Conservation (phyloP, 2,888 invertebrate genomes). For the Dasysyrphus albostriatus region DNA sequence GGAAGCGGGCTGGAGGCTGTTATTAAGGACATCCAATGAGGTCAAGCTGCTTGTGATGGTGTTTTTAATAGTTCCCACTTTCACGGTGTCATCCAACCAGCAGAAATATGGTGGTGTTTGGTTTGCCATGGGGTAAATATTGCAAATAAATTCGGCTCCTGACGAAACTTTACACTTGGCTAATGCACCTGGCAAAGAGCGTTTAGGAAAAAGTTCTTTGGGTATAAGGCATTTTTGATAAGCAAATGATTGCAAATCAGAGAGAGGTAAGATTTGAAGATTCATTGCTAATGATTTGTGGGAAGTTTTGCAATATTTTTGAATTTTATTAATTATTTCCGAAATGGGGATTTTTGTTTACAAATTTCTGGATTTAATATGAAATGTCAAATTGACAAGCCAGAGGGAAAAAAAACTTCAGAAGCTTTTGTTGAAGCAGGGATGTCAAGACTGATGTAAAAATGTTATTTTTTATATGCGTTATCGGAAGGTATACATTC, state of each 20-base stretch:
- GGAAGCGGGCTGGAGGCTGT: neutral
- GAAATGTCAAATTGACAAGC: conserved; percentile 22
- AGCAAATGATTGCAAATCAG: conserved; percentile 40
- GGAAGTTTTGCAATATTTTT: neutral
- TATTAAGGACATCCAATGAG: conserved; percentile 36
- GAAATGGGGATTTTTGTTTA: conserved; percentile 25
- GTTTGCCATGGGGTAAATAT: conserved; percentile 57
- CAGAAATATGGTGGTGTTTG: conserved; percentile 26
- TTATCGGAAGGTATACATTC: no score
- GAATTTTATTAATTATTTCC: neutral
- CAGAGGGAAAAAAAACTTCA: neutral
- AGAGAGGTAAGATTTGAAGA: conserved; percentile 47
- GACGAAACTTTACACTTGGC: conserved; percentile 55
- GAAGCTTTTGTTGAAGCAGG: neutral
- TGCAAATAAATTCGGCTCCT: conserved; percentile 57
- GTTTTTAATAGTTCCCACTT: conserved; percentile 28
- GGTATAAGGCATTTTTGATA: conserved; percentile 66
- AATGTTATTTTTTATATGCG: no score
- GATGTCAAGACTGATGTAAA: neutral
- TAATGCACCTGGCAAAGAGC: conserved; percentile 42
- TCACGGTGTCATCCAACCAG: conserved; percentile 59
- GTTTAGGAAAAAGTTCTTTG: conserved; percentile 42
- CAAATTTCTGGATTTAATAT: neutral
- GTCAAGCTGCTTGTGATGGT: conserved; percentile 3
- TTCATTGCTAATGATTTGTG: conserved; percentile 34